A percentile compares a stretch with the other conserved stretches of the same genome.
phyloP scores from a whole-genome alignment of 2,888 invertebrate genomes.

The Orthosia cruda region DNA sequence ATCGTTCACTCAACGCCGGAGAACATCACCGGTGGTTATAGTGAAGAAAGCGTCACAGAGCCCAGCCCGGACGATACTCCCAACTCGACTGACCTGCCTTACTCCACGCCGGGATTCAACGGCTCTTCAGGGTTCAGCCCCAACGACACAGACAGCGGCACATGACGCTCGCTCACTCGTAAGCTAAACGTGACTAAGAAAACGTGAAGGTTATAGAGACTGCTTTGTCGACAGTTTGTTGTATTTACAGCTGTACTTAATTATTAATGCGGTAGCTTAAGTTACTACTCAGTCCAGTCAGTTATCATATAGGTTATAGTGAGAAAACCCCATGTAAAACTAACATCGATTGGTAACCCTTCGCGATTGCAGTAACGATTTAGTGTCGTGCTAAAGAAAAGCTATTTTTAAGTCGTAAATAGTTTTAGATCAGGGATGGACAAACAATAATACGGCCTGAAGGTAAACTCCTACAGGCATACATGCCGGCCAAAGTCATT shows the following conservation, averaged over 20 bases:
- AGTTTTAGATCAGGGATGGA: conserved; percentile 8
- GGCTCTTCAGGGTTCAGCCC: conserved; percentile 43
- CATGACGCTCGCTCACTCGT: conserved; percentile 74
- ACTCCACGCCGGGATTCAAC: conserved; percentile 39
- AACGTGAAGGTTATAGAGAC: conserved; percentile 38
- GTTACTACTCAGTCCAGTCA: conserved; percentile 24
- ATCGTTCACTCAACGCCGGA: conserved; percentile 69
- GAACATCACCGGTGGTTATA: conserved; percentile 68
- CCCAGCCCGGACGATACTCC: conserved; percentile 51
- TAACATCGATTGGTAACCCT: conserved; percentile 24
- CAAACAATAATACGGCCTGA: not conserved
- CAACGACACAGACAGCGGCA: conserved; percentile 69
- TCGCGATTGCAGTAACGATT: conserved; percentile 13
- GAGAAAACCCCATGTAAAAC: conserved; percentile 23
- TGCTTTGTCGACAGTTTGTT: conserved; percentile 15
- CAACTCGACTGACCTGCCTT: conserved; percentile 36
- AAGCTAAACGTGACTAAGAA: conserved; percentile 38
- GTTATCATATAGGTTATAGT: conserved; percentile 24
- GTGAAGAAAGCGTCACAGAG: conserved; percentile 59
- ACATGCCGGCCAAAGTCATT: not conserved
- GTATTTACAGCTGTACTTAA: conserved; percentile 2
- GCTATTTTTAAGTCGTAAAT: conserved; percentile 2
- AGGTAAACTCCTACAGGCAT: not conserved
- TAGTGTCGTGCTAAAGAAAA: conserved; percentile 4
- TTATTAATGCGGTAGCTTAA: conserved; percentile 28